Evolutionary conservation across 2,797 vertebrate genomes (phyloP), one percentile per base, ranked within the genome.

Genomic region (Silurus aristotelis): DNA sequence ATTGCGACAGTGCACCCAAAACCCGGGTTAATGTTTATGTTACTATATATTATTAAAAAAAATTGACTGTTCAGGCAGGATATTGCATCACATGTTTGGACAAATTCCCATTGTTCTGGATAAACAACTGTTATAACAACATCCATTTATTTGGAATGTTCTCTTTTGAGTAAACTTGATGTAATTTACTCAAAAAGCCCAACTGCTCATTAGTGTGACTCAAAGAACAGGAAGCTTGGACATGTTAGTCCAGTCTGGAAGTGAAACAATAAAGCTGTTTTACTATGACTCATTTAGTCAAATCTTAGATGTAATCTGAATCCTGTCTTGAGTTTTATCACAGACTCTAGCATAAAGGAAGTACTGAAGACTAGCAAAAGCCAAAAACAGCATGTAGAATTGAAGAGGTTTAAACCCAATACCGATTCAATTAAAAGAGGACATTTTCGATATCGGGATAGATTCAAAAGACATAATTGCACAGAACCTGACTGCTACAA

Each of bases 271-370:
- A 60, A 64, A 64, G 66, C 5, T 55, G 31, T 79, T 48, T 25
- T 52, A 83, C 5, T 55, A 55, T 55, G 58, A 17, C 43, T 52
- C 67, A 52, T 63, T 67, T 46, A 55, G 20, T 25, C 61, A 3
- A 38, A 46, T 79, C 15, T 73, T n/a, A 55, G 75, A 79, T 79
- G 56, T 52, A 86, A 75, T 66, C 58, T 60, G 31, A 73, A 72
- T 80, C 46, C 25, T 55, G 67, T 56, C 48, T 46, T 22, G 31
- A 75, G n/a, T 77, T 4, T 68, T 75, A 63, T 64, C 56, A 64
- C 20, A 58, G 10, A 10, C 67, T 19, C 15, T 60, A 31, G 70
- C 38, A 10, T 58, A 48, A 20, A 58, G 73, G 64, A 83, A 52
- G 60, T 67, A 8, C 60, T 73, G 20, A 25, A 38, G 55, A 60